Evolutionary conservation across 2,888 invertebrate genomes (phyloP), one percentile per base, ranked within the genome.

Genomic region (Dicyrtomina minuta): DNA sequence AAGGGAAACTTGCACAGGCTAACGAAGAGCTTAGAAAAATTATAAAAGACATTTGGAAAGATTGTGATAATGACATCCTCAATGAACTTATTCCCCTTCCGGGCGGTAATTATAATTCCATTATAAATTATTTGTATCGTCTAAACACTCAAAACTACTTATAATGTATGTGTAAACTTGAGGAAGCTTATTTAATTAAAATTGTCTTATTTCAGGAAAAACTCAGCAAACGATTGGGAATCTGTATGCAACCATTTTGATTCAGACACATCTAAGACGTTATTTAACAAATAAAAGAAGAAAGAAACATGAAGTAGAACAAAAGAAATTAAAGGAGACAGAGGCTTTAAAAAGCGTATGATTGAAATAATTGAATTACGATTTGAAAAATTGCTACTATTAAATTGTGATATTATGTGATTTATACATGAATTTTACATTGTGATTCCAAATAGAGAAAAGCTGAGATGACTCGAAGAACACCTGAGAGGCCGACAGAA

Each of bases 61-160:
- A 97, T 68, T 98, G 97, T 0, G 95, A 91, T 81, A 90, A 93
- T 0, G 95, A 95, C 82, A 86, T 99, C 67, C 83, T 99, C 77
- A 98, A 99, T 82, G 96, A 98, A 85, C 96, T 99, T 44, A 97
- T 99, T 1, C 98, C 98, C 27, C 98, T 98, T 0, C 96, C 97
- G 0, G 98, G 97, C 80, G 85, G 88, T 88, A 80, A 81, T 82
- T 79, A n/a, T n/a, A n/a, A n/a, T n/a, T n/a, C n/a, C n/a, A n/a
- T n/a, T n/a, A n/a, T 6, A 43, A 61, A 61, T 43, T n/a, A n/a
- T n/a, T n/a, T n/a, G n/a, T n/a, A n/a, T n/a, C n/a, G n/a, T n/a
- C n/a, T n/a, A n/a, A n/a, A n/a, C n/a, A n/a, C n/a, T n/a, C n/a
- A n/a, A n/a, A n/a, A n/a, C n/a, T n/a, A n/a, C n/a, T n/a, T n/a